These are phyloP conservation scores for Platanista minor DNA, from an alignment of 2,113 vertebrate species.

Conservation along the genomic window DNA sequence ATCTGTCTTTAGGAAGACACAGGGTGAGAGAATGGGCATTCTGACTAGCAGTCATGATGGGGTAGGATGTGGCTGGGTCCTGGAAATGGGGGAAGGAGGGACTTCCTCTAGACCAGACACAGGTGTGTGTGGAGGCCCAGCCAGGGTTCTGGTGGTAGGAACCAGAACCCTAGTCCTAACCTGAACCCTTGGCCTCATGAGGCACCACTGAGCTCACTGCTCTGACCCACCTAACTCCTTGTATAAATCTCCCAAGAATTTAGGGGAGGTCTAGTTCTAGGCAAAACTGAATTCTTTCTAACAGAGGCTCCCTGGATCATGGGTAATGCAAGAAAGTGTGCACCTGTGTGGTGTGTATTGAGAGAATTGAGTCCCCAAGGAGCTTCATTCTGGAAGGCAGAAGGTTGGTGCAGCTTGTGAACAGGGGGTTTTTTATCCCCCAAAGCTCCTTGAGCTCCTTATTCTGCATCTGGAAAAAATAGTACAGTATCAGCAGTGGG, in stretches of 20 bases:
- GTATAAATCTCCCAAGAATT: background rate
- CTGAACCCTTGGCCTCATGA: background rate
- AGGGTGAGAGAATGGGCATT: background rate
- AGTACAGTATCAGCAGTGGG: background rate
- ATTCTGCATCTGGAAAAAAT: background rate
- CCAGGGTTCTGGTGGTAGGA: background rate
- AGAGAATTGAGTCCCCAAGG: background rate
- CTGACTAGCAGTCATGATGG: rapidly evolving
- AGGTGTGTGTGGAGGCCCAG: too few relatives aligned
- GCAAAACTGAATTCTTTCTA: background rate
- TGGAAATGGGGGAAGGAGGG: too few relatives aligned
- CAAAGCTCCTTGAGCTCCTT: background rate
- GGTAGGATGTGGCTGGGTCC: background rate
- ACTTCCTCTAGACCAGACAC: background rate
- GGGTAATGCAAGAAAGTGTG: too few relatives aligned
- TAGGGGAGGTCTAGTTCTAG: background rate
- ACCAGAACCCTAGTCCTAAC: background rate
- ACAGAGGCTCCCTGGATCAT: background rate
- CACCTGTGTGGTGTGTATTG: rapidly evolving
- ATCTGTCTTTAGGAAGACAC: background rate
- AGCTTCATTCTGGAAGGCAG: background rate
- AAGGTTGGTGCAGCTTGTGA: background rate
- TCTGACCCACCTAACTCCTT: background rate
- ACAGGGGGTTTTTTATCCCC: background rate
- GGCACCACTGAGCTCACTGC: background rate